Evolutionary conservation across 2,888 invertebrate species (phyloP), one percentile per base, ranked within the genome.

Genomic region (Coelinius sp.): DNA sequence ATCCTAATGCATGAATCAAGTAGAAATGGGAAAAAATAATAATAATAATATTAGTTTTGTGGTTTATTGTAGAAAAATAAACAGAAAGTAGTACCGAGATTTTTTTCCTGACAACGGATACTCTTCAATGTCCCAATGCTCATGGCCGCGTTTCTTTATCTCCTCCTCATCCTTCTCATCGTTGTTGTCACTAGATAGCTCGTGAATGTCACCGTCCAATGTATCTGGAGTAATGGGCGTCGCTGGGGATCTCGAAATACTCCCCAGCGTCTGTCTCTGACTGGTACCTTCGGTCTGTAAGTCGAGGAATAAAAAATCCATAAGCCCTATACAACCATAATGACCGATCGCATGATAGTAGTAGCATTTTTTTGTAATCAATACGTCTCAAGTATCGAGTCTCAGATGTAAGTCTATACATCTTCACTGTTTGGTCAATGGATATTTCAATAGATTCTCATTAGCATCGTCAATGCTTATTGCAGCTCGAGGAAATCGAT

Each of bases 261-360:
- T 86, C 12, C 79, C 78, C n/a, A 83, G 83, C 22, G 77, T 77
- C 70, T 81, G 84, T 74, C 78, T 74, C 84, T 85, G 78, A 81
- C 86, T 76, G 80, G 82, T 72, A 86, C 86, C 73, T 83, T 85
- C 87, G 63, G 86, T 85, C 84, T 87, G 76, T 46, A 72, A 72
- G 14, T 38, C 46, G 20, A 56, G 27, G 31, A 75, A 53, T 68
- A 24, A 62, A 56, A 31, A 38, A 67, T 49, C 20, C 38, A 62
- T 38, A 27, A 46, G 46, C 25, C 41, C 24, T n/a, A 17, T 59
- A 35, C 12, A 56, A 25, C 56, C 31, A 14, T 25, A 56, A 56
- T 56, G 27, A 27, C 56, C 31, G 27, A 59, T 66, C 20, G 66
- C 68, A 59, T 59, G 59, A 46, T 31, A 44, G 25, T 14, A 25